Evolutionary conservation across 2,113 vertebrate species (phyloP).

Genomic region (Pituophis catenifer): DNA sequence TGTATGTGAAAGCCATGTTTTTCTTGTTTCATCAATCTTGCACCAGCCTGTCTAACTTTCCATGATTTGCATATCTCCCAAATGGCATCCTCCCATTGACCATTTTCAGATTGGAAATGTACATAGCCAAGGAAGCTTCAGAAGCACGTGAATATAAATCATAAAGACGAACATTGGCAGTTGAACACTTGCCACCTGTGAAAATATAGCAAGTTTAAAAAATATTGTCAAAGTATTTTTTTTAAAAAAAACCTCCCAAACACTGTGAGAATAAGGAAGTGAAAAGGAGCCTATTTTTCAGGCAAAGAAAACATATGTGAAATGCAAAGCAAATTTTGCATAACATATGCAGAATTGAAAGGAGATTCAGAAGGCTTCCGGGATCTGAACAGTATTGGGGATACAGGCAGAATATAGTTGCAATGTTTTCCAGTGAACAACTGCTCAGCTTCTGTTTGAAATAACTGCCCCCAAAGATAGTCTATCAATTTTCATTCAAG

Average conservation of each 20-base stretch:
- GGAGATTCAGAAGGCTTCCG: background rate
- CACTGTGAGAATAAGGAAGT: background rate
- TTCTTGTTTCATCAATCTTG: background rate
- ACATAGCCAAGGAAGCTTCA: background rate
- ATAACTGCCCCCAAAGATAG: background rate
- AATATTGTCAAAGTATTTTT: background rate
- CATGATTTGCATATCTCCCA: background rate
- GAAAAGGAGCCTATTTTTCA: background rate
- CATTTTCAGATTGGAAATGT: background rate
- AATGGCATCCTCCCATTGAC: background rate
- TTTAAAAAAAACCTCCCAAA: background rate
- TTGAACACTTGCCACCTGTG: background rate
- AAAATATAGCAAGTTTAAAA: background rate
- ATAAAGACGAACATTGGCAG: background rate
- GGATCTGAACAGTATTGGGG: background rate
- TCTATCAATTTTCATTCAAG: background rate
- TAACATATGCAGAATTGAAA: background rate
- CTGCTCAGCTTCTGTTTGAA: background rate
- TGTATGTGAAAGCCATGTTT: background rate
- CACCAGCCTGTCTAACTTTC: background rate
- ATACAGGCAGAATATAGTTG: background rate
- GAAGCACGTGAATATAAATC: background rate
- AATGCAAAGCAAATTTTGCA: background rate
- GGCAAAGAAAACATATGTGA: background rate
- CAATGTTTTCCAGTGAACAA: background rate